Evolutionary conservation across 2,797 vertebrate species (phyloP).

Genomic region (Sebastes steindachneri): DNA sequence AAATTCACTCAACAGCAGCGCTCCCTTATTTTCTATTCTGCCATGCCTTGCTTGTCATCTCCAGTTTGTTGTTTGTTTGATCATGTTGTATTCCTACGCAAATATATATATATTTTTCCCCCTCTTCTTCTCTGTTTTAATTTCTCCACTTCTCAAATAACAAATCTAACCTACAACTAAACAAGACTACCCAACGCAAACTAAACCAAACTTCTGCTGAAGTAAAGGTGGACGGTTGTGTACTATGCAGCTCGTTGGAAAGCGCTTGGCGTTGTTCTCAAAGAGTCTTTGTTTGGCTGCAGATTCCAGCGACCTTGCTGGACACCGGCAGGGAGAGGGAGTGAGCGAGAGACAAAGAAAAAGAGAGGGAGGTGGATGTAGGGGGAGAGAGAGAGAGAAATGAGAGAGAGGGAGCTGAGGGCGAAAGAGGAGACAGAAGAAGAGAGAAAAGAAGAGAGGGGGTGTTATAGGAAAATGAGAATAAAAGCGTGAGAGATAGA

Average conservation of each 20-base stretch:
- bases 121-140: neutral
- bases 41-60: neutral
- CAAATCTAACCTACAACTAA: neutral
- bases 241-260: conserved; percentile 32
- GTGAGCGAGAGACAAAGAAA: conserved; percentile 49
- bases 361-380: conserved; percentile 38
- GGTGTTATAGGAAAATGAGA: neutral
- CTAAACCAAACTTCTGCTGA: neutral
- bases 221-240: conserved; percentile 14
- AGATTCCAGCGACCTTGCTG: conserved; percentile 72
- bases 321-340: conserved; percentile 42
- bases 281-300: conserved; percentile 76
- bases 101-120: neutral
- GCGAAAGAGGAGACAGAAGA: conserved; percentile 17
- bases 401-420: neutral
- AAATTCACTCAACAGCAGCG: neutral
- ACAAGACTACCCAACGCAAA: neutral
- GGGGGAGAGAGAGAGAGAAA: neutral
- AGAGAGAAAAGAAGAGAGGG: neutral
- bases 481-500: neutral
- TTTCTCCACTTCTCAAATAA: neutral
- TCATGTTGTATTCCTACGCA: conserved; percentile 15
- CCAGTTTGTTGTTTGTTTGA: conserved; percentile 15
- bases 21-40: conserved; percentile 6
- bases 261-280: conserved; percentile 59